Base-by-base conservation (phyloP, 2,888 invertebrate species). In the Seira sanloemensis region DNA sequence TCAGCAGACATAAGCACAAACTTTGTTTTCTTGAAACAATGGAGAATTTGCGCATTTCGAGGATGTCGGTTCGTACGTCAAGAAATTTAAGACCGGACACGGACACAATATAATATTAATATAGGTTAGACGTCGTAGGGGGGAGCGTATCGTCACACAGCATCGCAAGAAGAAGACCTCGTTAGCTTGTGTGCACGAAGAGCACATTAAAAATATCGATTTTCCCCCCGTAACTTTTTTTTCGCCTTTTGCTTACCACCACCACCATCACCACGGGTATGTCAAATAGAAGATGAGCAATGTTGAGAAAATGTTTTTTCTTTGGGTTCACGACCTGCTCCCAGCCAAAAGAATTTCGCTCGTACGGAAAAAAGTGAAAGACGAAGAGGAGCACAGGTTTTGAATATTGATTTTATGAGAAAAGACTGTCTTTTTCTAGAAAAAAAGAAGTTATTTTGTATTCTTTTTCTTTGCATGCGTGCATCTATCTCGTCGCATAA, bases 151-250 rank as follows among this genome's bases (percentile, higher is more conserved):
- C 18, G n/a, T 58, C 58, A n/a, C n/a, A n/a, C n/a, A n/a, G 7
- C 37, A 58, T 58, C 58, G 58, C n/a, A 12, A 58, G n/a, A n/a
- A n/a, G n/a, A n/a, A n/a, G 58, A 58, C 58, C 58, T 58, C 58
- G 58, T 58, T 58, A 58, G 58, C 2, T n/a, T n/a, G n/a, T n/a
- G n/a, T 4, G 58, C 77, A 77, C 77, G 77, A 68, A 50, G n/a
- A 21, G 76, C 54, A 21, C 77, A 77, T 77, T 77, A 77, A 68
- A 77, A 77, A 68, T 77, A 77, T 77, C 58, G 77, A 77, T 77
- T 77, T 77, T 77, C 66, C 5, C n/a, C 18, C 9, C 27, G 7
- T 75, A 25, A 16, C 2, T 5, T 24, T 4, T 25, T 26, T 68
- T 16, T 37, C 12, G 12, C 37, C 37, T 37, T 37, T 37, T n/a